These are phyloP conservation scores for Rhopalosiphum padi DNA, from an alignment of 1,140 invertebrate species.

Conservation along the genomic window DNA sequence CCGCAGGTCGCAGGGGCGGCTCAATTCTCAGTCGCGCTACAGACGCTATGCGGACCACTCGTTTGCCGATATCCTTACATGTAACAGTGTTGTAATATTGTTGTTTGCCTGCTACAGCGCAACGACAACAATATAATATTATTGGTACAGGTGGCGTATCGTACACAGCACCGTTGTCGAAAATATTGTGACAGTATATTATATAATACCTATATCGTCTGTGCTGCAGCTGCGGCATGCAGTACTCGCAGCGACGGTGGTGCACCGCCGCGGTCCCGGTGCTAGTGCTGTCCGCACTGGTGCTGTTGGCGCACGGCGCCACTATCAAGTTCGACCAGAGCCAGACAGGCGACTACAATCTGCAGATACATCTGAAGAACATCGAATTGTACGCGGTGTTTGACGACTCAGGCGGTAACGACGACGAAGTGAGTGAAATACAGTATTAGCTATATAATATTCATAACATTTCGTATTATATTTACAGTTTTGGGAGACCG, in stretches of 20 bases:
- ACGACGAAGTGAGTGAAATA: slow-evolving; percentile 65
- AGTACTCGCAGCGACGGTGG: not conserved
- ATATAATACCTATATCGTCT: no score
- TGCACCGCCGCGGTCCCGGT: not conserved
- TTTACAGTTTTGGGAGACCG: not conserved
- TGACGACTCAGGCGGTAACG: slow-evolving; percentile 66
- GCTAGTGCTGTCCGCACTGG: not conserved
- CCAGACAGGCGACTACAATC: slow-evolving; percentile 78
- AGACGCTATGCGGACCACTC: slow-evolving; percentile 8
- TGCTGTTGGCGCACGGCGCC: slow-evolving; percentile 4
- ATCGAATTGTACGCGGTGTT: slow-evolving; percentile 75
- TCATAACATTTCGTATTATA: not conserved
- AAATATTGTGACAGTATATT: not conserved
- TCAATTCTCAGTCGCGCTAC: slow-evolving; percentile 10
- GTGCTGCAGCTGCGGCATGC: not conserved
- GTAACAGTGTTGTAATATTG: not conserved
- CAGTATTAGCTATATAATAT: not conserved
- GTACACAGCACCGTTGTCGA: no score
- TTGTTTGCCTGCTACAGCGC: not conserved
- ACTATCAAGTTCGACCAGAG: slow-evolving; percentile 71
- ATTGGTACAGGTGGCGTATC: not conserved
- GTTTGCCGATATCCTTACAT: not conserved
- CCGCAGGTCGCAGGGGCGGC: not conserved
- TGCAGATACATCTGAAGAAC: slow-evolving; percentile 79
- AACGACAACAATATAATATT: not conserved